Base-by-base conservation (phyloP, 1,140 invertebrate species). In the Zaprionus kolodkinae region DNA sequence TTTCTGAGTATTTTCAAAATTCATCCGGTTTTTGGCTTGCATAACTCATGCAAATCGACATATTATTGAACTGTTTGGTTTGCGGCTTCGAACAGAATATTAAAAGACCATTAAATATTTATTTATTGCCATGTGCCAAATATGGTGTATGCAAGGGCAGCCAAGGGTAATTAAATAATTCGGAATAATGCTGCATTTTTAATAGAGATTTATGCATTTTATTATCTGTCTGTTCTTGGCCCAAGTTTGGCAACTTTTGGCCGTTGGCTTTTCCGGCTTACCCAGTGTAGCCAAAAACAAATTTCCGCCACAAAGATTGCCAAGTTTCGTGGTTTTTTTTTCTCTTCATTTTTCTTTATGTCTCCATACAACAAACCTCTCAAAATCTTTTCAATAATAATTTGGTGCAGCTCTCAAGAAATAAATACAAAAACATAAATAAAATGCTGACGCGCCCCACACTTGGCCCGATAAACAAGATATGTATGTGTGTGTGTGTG, bases 361-460 rank as follows among this genome's bases (percentile, higher is more conserved):
- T 38, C 25, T 33, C 35, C 35, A 65, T 35, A 40, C 38, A 66
- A 79, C 27, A 76, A 62, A 77, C 56, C 73, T 62, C 66, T 84
- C 82, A 67, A 87, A 88, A 73, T 87, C 80, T 84, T 87, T 79
- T 84, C 80, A 88, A 88, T 87, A 88, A 88, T 87, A 80, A 84
- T 78, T 72, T 74, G 62, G 62, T 60, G 52, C 36, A 61, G 48
- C 40, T 15, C 57, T 76, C 62, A 71, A 84, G 57, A 83, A 83
- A 78, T 76, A 72, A 85, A 72, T 70, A 85, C 72, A 84, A 84
- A 80, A 70, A 74, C 72, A 87, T 87, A 87, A 87, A 87, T 87
- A 87, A 72, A 68, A 66, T 57, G 84, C 61, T 69, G 76, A 79
- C 71, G 75, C 76, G 64, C 73, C 83, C 79, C 75, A 76, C 84